Evolutionary conservation across 1,140 invertebrate species (phyloP).

Genomic region (Samia ricini): DNA sequence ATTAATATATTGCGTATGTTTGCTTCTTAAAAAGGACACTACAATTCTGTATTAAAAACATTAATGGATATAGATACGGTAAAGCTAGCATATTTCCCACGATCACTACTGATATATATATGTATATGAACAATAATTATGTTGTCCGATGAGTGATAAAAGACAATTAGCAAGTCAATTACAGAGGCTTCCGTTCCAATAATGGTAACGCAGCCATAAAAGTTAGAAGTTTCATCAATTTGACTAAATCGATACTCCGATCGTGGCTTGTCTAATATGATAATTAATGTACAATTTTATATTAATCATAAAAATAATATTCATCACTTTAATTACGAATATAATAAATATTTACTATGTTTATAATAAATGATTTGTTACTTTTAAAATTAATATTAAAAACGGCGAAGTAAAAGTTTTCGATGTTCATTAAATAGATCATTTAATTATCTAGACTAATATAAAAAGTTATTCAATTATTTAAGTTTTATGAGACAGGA

Average conservation of each 20-base stretch:
- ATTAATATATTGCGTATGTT: too few relatives aligned
- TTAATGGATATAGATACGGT: background rate
- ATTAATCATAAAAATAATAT: too few relatives aligned
- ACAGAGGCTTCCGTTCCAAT: constrained; percentile 16
- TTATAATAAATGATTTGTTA: too few relatives aligned
- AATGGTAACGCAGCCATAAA: constrained; percentile 4
- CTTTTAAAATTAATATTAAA: background rate
- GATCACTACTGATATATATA: background rate
- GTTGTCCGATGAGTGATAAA: background rate
- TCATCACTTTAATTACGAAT: too few relatives aligned
- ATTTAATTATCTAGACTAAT: background rate
- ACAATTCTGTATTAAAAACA: background rate
- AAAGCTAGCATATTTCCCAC: background rate
- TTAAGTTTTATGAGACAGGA: background rate
- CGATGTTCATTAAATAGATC: background rate
- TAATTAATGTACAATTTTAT: background rate
- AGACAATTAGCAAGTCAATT: constrained; percentile 20
- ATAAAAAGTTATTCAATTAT: background rate
- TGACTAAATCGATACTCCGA: background rate
- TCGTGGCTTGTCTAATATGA: background rate
- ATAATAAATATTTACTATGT: too few relatives aligned
- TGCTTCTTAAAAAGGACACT: too few relatives aligned
- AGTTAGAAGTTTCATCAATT: background rate
- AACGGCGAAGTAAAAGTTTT: background rate
- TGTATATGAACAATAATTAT: background rate